Conservation (phyloP, 2,113 vertebrate genomes). For the Lepisosteus osseus region DNA sequence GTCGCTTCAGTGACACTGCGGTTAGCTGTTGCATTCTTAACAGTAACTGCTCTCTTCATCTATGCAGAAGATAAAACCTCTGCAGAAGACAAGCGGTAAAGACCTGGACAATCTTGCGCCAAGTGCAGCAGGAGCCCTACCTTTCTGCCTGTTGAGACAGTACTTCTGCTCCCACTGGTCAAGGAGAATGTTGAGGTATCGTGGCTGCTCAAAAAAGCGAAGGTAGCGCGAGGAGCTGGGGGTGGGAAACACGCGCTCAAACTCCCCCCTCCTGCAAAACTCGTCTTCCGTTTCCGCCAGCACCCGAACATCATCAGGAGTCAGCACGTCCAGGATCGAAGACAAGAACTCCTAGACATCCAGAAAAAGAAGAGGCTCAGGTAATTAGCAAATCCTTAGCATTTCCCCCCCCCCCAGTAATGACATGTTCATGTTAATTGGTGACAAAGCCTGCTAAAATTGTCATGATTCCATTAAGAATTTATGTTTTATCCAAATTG, state of each 20-base stretch:
- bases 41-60: too few species aligned
- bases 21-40: too few species aligned
- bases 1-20: too few species aligned
- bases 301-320: constrained; percentile 81
- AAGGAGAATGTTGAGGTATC: constrained; percentile 89
- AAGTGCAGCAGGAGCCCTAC: constrained; percentile 44
- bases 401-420: too few species aligned
- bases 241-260: constrained; percentile 86
- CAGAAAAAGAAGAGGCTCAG: neutral
- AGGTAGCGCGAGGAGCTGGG: constrained; percentile 80
- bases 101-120: too few species aligned
- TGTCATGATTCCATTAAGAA: too few species aligned
- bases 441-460: too few species aligned
- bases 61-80: too few species aligned
- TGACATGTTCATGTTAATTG: too few species aligned
- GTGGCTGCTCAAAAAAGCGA: constrained; percentile 84
- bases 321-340: constrained; percentile 81
- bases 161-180: constrained; percentile 90
- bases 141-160: constrained; percentile 73
- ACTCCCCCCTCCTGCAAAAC: constrained; percentile 77
- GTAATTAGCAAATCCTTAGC: too few species aligned
- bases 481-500: too few species aligned
- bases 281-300: constrained; percentile 88
- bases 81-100: too few species aligned
- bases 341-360: constrained; percentile 73